Base-by-base conservation (phyloP, 2,888 invertebrate genomes). In the Pammene aurita region DNA sequence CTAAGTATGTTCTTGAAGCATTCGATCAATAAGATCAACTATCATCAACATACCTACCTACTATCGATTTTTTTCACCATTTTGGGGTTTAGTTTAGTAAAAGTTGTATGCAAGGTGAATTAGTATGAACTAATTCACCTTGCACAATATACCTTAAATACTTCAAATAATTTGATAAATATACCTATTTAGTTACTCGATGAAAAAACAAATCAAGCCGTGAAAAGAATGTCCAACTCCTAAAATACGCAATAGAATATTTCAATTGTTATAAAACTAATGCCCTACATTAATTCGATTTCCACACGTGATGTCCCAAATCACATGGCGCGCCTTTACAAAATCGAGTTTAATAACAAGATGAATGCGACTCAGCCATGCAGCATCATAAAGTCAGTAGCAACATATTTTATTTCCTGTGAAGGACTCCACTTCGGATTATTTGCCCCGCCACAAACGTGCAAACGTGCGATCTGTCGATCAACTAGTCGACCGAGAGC, bases 341-440 rank as follows among this genome's bases (percentile, higher is more conserved):
- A 62, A 58, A 62, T 62, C 62, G 52, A 62, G 52, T 62, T 62
- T 62, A 52, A 62, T 62, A 62, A 61, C 61, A 61, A 52, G 62
- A 62, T 52, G 52, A 62, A 62, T 62, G 62, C 62, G 62, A 62
- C 62, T 62, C 41, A 55, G 64, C 64, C 64, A 64, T 64, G 55
- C 55, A 64, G 82, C 78, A 81, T 82, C 82, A 84, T 78, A 83
- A 83, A 86, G 78, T 77, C 78, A 78, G 77, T 77, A 76, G 77
- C 76, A 82, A 84, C 86, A 85, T 88, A 88, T 88, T 88, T 89
- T 88, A 87, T 87, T 88, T 85, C 81, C 84, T 85, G 84, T 80
- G 80, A 86, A 87, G 81, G 83, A 80, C 62, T 62, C 62, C 62
- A 62, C 62, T 62, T 26, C 81, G 80, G 80, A 83, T 84, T 84